Base-by-base conservation (phyloP, 1,140 invertebrate species). In the Macrobrachium nipponense region DNA sequence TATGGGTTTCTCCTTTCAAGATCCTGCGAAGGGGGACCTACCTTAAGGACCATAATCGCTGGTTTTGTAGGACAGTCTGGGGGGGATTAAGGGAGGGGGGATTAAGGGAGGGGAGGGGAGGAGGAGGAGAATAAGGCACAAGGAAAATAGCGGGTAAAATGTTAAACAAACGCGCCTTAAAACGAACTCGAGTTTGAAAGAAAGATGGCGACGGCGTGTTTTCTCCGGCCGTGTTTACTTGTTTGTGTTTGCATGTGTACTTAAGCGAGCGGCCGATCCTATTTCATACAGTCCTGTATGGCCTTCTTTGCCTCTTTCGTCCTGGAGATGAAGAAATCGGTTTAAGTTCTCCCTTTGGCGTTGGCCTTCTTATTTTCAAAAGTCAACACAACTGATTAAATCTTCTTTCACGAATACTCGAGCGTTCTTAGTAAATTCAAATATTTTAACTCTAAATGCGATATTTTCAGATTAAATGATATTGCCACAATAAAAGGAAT, bases 141-240 rank as follows among this genome's bases (percentile, higher is more conserved):
- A 70, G 36, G 23, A 70, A 70, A 70, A 23, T 70, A 70, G 36
- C 68, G 14, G 68, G 23, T n/a, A 70, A 23, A 70, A n/a, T 17
- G 68, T 51, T 51, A 51, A 51, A 51, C 51, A 51, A 51, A 51
- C 51, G 8, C 7, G 51, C 8, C 51, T 51, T 51, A 51, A 51
- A 51, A 51, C 51, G 51, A 51, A 51, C 51, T 8, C 51, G 12
- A 51, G 51, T 70, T 70, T 70, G 68, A 8, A 6, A 11, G 36
- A 70, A 43, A 43, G 36, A 70, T 70, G 68, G 68, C 18, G 36
- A 70, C 27, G 68, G 68, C 18, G 68, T 70, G 5, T 51, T 51
- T 70, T 70, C 68, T 70, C 20, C 68, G 36, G 20, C n/a, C 68
- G 23, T 70, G 20, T 70, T 70, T 23, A 70, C 68, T 70, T 70